Conservation (phyloP, 2,888 invertebrate species). For the Bellardia pandia region DNA sequence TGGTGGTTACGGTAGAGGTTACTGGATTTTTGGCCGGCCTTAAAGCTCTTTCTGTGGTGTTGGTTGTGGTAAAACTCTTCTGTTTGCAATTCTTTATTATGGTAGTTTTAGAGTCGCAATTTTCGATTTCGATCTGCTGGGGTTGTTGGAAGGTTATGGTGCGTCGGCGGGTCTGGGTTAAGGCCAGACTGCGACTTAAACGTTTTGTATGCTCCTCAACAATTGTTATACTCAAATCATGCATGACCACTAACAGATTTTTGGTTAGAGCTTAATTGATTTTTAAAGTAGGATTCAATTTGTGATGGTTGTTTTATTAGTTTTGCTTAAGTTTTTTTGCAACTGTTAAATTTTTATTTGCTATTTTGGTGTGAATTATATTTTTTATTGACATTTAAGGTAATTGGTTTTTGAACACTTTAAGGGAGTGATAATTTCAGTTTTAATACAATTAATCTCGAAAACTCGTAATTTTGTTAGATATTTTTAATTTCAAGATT, state of each 20-base stretch:
- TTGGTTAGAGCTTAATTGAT: background rate
- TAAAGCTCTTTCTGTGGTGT: conserved; percentile 57
- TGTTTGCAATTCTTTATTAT: conserved; percentile 61
- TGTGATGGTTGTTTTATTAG: background rate
- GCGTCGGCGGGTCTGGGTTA: conserved; percentile 74
- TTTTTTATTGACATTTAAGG: background rate
- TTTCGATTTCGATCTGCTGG: conserved; percentile 53
- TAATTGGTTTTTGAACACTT: background rate
- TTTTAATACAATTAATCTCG: no score
- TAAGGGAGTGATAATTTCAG: background rate
- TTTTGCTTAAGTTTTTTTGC: background rate
- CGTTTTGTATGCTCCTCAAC: conserved; percentile 76
- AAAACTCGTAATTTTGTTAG: no score
- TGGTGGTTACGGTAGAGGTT: conserved; percentile 58
- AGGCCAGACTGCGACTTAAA: conserved; percentile 73
- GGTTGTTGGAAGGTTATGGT: conserved; percentile 75
- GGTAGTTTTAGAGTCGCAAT: conserved; percentile 57
- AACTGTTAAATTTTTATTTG: background rate
- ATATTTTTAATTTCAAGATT: no score
- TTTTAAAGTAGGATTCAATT: background rate
- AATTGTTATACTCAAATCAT: conserved; percentile 75
- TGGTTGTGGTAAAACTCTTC: conserved; percentile 63
- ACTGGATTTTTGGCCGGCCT: conserved; percentile 62
- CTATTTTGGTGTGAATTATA: background rate
- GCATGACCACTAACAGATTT: conserved; percentile 69